Evolutionary conservation across 1,140 invertebrate genomes (phyloP), one percentile per base, ranked within the genome.

Genomic region (Pseudomyrmex cubaensis): DNA sequence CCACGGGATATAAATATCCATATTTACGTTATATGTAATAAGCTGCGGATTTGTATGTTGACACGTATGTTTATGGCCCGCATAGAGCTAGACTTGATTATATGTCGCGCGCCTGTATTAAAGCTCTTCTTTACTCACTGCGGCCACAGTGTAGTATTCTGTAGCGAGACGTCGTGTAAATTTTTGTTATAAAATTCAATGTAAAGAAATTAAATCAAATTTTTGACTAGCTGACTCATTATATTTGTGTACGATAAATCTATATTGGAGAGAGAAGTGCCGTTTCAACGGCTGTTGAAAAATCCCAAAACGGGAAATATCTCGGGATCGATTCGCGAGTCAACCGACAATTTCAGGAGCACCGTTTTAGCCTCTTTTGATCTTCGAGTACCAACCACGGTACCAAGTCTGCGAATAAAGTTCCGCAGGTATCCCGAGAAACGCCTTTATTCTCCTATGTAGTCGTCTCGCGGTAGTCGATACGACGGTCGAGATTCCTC

Each of bases 391-490:
- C 35, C 35, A 35, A 35, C 17, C 15, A 78, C 5, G 35, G 9
- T 35, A 35, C 52, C n/a, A 70, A 80, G 54, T 61, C 72, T 46
- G 20, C 61, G 76, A 72, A 70, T 80, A 80, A 80, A 80, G 66
- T 78, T 78, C n/a, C n/a, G 66, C 50, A 69, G 48, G 54, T 70
- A 80, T 80, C 54, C 76, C 17, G 64, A 15, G 57, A 17, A 83
- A 57, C 52, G 61, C 50, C 48, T 78, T 78, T 84, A 86, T 86
- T 74, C 52, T 9, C 17, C 57, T 61, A 64, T 61, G n/a, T 67
- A 62, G 54, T 52, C 67, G 67, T 63, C 20, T 50, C 67, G 67
- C 20, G 52, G 64, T 57, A 67, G 82, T 67, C 66, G 76, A 82
- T 63, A 61, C 83, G 67, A 52, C 25, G 67, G 25, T 54, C 48